Evolutionary conservation across 2,797 vertebrate genomes (phyloP).

Genomic region (Sebastes cheni): DNA sequence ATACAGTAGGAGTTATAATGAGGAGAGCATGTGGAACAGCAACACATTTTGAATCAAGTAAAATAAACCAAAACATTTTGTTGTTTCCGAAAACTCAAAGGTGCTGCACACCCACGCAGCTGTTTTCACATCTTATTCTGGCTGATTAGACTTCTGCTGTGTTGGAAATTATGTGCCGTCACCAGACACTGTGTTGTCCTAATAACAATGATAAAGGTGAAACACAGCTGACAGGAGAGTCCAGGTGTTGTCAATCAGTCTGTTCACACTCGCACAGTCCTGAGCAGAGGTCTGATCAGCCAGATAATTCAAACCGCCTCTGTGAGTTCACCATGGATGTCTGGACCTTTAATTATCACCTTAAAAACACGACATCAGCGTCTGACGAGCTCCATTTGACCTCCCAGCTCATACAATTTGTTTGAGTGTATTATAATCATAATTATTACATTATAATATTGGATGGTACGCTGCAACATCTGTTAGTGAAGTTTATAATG

Average conservation of each 20-base stretch:
- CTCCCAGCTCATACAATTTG: no score
- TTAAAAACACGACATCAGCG: no score
- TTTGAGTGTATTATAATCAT: background rate
- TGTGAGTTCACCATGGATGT: background rate
- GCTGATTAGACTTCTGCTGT: background rate
- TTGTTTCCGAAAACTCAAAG: background rate
- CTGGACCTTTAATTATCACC: rapidly evolving
- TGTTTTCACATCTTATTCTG: background rate
- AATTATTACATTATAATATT: background rate
- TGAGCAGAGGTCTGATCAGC: background rate
- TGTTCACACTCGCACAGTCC: background rate
- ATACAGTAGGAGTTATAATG: background rate
- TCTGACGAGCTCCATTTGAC: no score
- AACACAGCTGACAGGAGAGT: background rate
- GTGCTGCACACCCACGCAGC: background rate
- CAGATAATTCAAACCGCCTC: rapidly evolving
- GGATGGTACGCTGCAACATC: background rate
- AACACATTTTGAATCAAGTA: background rate
- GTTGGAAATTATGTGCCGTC: background rate
- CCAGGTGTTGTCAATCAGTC: background rate
- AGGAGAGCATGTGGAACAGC: background rate
- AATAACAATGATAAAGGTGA: background rate
- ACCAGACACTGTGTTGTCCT: background rate
- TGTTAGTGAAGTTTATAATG: background rate
- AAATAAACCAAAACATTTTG: background rate